Conservation (phyloP, 2,888 invertebrate genomes). For the Leistus spinibarbis region DNA sequence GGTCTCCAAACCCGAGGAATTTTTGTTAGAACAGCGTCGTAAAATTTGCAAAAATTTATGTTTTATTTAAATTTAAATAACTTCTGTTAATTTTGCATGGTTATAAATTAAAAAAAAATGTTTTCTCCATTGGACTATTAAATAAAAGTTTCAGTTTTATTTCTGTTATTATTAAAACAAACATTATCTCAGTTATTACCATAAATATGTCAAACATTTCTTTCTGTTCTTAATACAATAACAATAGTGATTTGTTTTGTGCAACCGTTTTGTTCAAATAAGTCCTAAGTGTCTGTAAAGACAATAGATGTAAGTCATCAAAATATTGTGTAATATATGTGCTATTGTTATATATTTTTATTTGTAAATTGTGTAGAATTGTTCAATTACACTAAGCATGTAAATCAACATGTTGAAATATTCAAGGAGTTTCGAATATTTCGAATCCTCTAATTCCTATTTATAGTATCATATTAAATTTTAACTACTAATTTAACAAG, state of each 20-base stretch:
- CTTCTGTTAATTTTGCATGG: too few species aligned
- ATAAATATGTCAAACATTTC: neutral
- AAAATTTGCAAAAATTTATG: too few species aligned
- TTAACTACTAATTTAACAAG: too few species aligned
- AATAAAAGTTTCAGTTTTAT: neutral
- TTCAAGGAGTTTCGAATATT: too few species aligned
- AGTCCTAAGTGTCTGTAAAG: neutral
- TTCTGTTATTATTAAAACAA: neutral
- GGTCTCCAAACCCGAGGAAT: too few species aligned
- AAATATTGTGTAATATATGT: neutral
- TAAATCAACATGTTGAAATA: conserved; percentile 10
- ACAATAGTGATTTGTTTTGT: neutral
- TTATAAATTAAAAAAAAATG: too few species aligned
- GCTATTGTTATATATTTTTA: neutral
- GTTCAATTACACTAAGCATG: neutral
- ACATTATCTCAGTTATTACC: neutral
- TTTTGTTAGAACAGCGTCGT: too few species aligned
- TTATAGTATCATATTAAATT: too few species aligned
- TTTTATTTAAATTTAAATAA: too few species aligned
- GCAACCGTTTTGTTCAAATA: neutral
- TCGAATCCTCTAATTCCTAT: too few species aligned
- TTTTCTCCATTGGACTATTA: too few species aligned
- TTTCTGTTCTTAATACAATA: neutral
- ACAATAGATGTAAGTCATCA: neutral
- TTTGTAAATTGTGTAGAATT: neutral